phyloP scores from a whole-genome alignment of 2,113 vertebrate genomes.

The Cinclus mexicanus region DNA sequence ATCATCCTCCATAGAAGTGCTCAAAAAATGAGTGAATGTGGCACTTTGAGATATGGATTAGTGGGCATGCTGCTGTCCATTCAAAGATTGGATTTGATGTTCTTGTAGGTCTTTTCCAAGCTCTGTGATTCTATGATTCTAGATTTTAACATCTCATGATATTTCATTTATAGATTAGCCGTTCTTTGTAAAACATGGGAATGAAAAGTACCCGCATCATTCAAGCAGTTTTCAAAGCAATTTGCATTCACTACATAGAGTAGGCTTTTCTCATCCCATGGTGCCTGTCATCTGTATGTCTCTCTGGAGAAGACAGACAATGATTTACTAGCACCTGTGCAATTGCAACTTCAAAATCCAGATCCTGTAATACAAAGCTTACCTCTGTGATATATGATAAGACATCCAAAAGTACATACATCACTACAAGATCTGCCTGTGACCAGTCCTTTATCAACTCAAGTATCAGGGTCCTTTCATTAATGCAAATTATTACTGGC shows the following conservation, averaged over 20 bases:
- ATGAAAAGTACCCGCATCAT: background rate
- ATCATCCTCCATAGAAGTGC: background rate
- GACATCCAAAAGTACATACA: background rate
- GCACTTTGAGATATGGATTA: background rate
- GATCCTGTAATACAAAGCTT: background rate
- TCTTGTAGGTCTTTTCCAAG: background rate
- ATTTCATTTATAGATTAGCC: background rate
- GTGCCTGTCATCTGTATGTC: background rate
- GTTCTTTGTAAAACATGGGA: background rate
- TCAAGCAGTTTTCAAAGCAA: background rate
- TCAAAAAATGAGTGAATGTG: background rate
- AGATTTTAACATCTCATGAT: background rate
- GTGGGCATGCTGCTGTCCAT: background rate
- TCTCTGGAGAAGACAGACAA: background rate
- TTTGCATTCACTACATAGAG: background rate
- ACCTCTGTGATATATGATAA: background rate
- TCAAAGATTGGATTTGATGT: background rate
- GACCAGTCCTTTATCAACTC: background rate
- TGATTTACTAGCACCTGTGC: conserved; percentile 9
- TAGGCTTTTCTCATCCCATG: background rate
- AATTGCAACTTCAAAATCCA: background rate
- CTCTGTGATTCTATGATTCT: background rate
- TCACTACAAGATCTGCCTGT: background rate
- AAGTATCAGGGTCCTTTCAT: background rate
- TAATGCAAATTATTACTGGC: background rate